Evolutionary conservation across 2,113 vertebrate species (phyloP).

Genomic region (Tragulus kanchil): DNA sequence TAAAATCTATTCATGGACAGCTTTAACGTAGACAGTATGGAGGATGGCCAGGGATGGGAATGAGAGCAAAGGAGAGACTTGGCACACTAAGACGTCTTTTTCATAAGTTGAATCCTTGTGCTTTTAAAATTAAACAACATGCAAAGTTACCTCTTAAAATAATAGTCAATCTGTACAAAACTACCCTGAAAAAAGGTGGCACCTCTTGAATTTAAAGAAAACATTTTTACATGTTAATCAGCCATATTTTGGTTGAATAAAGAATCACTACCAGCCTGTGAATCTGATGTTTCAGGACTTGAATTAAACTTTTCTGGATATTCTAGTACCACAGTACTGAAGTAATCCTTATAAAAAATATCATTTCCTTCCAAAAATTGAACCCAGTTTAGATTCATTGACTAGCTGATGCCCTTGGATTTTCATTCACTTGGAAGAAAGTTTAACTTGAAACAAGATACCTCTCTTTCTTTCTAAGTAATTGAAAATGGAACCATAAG

Average conservation of each 20-base stretch:
- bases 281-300: not conserved
- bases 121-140: conserved; percentile 17
- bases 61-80: not conserved
- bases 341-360: not conserved
- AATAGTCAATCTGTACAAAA: not conserved
- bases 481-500: not conserved
- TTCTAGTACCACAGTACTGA: not conserved
- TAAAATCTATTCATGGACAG: not conserved
- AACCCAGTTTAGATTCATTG: not conserved
- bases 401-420: not conserved
- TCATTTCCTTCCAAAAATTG: not conserved
- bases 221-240: not conserved
- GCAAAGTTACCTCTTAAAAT: conserved; percentile 29
- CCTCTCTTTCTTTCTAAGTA: not conserved
- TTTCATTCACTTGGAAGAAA: conserved; percentile 28
- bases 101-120: not conserved
- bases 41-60: not conserved
- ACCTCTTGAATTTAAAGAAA: not conserved
- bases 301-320: not conserved
- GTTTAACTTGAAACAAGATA: conserved; percentile 44
- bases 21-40: not conserved
- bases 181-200: not conserved
- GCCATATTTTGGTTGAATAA: not conserved
- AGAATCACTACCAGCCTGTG: not conserved
- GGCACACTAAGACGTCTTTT: not conserved